These are phyloP conservation scores for Chironomus tentans DNA, from an alignment of 2,888 invertebrate species.

Conservation along the genomic window DNA sequence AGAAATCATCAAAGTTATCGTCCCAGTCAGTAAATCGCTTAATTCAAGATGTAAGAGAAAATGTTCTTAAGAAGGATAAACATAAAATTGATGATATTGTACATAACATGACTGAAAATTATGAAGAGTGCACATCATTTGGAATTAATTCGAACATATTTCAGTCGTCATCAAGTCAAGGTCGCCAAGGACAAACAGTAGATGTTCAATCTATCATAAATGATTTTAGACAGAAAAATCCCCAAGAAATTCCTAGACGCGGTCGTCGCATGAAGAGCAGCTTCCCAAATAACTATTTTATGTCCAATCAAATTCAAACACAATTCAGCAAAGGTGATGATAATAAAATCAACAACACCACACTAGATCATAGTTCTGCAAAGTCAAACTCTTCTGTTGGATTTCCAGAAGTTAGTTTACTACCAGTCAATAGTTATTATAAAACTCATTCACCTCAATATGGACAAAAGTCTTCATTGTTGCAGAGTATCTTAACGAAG, in stretches of 20 bases:
- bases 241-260: slow-evolving; percentile 60
- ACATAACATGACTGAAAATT: not conserved
- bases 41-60: slow-evolving; percentile 8
- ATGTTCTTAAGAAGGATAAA: not conserved
- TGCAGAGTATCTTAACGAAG: slow-evolving; percentile 71
- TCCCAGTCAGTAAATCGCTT: slow-evolving; percentile 12
- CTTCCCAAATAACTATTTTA: slow-evolving; percentile 34
- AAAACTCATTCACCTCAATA: not conserved
- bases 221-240: slow-evolving; percentile 67
- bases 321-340: slow-evolving; percentile 32
- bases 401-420: slow-evolving; percentile 70
- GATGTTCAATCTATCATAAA: slow-evolving; percentile 76
- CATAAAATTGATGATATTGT: not conserved
- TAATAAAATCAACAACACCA: not conserved
- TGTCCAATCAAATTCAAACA: slow-evolving; percentile 36
- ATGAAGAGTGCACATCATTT: not conserved
- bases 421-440: slow-evolving; percentile 51
- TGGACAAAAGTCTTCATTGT: slow-evolving; percentile 50
- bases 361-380: not conserved
- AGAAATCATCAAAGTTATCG: not conserved
- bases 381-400: slow-evolving; percentile 2
- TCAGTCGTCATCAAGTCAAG: slow-evolving; percentile 32
- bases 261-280: slow-evolving; percentile 52
- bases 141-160: not conserved
- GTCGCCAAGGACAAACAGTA: slow-evolving; percentile 66